These are phyloP conservation scores for Mormyrus lacerda DNA, from an alignment of 2,113 vertebrate genomes.

Conservation along the genomic window DNA sequence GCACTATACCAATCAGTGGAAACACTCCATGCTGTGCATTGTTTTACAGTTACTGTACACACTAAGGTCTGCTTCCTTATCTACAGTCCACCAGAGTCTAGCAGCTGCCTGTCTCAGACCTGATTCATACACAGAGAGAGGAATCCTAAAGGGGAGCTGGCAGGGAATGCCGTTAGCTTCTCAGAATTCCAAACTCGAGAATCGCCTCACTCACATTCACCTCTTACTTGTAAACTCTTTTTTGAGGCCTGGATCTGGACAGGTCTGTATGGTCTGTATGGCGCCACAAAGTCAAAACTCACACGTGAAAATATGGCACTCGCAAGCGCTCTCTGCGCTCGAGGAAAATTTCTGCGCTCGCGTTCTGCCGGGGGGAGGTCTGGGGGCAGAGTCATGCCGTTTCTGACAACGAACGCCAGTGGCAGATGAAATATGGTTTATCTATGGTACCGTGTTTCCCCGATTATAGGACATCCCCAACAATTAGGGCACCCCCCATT, in stretches of 20 bases:
- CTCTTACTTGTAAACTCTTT: neutral
- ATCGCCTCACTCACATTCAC: neutral
- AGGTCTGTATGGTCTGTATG: too few relatives aligned
- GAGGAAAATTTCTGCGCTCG: too few relatives aligned
- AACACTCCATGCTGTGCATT: neutral
- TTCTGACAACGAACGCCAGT: too few relatives aligned
- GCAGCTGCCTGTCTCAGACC: neutral
- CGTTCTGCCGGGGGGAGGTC: too few relatives aligned
- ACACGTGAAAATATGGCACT: too few relatives aligned
- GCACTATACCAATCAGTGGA: neutral
- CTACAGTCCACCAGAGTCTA: neutral
- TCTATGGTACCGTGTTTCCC: too few relatives aligned
- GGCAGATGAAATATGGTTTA: too few relatives aligned
- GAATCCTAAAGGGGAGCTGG: neutral
- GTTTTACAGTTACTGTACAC: neutral
- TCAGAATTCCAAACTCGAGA: neutral
- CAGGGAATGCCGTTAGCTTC: neutral
- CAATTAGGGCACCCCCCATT: too few relatives aligned
- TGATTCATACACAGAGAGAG: neutral
- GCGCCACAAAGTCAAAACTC: too few relatives aligned
- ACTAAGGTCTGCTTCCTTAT: neutral
- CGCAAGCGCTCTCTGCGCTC: too few relatives aligned
- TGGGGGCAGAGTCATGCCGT: too few relatives aligned
- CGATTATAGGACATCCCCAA: too few relatives aligned
- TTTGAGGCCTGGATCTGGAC: neutral